Evolutionary conservation across 2,888 invertebrate species (phyloP).

Genomic region (Dolomedes plantarius): DNA sequence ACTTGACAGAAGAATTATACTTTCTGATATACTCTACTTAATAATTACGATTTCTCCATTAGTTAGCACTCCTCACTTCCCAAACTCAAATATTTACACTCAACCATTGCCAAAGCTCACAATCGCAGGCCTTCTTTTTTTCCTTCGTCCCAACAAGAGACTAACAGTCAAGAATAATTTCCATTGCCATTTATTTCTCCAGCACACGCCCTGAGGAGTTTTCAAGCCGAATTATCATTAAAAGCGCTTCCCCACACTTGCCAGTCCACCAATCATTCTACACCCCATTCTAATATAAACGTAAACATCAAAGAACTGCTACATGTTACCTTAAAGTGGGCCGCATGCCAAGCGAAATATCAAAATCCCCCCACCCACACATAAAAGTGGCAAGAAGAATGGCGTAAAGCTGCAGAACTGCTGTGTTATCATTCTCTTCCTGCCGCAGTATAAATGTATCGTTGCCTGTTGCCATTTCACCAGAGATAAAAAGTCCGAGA

Average conservation of each 20-base stretch:
- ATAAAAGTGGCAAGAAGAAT: neutral
- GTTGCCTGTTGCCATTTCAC: neutral
- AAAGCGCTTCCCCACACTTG: constrained; percentile 2
- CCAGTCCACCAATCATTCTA: neutral
- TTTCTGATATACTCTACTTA: too few relatives aligned
- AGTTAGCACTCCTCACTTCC: too few relatives aligned
- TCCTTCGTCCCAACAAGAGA: neutral
- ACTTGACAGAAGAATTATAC: too few relatives aligned
- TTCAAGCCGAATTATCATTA: constrained; percentile 7
- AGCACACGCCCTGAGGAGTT: neutral
- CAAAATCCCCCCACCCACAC: constrained; percentile 17
- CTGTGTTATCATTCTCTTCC: neutral
- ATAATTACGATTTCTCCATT: neutral
- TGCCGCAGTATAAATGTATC: neutral
- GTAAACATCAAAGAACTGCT: constrained; percentile 8
- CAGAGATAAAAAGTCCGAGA: neutral
- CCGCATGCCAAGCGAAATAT: constrained; percentile 53
- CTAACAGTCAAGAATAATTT: neutral
- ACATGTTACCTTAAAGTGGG: constrained; percentile 18
- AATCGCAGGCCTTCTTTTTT: neutral
- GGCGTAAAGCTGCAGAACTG: constrained; percentile 6
- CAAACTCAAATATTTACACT: neutral
- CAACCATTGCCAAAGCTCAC: neutral
- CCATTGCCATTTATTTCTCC: neutral
- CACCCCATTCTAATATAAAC: neutral